These are phyloP conservation scores for Drosophila rubida DNA, from an alignment of 2,888 invertebrate species.

Conservation along the genomic window DNA sequence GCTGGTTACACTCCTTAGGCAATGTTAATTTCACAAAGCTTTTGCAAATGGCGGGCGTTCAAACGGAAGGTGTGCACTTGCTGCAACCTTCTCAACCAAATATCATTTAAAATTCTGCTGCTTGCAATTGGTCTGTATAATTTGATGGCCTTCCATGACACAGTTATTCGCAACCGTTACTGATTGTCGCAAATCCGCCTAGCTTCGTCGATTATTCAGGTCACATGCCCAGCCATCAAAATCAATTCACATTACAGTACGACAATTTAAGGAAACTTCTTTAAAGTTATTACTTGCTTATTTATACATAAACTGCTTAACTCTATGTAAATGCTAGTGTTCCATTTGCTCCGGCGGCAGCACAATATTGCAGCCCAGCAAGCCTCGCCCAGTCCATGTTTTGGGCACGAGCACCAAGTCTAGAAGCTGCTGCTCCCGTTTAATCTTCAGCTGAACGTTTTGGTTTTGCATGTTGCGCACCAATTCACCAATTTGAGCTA, in stretches of 20 bases:
- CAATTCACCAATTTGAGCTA: constrained; percentile 89
- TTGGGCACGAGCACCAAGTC: constrained; percentile 89
- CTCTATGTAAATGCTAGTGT: constrained; percentile 16
- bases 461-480: constrained; percentile 88
- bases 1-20: neutral
- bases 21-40: constrained; percentile 59
- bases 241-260: constrained; percentile 18
- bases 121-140: too few species aligned
- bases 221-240: neutral
- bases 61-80: constrained; percentile 7
- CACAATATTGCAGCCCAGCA: constrained; percentile 90
- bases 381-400: constrained; percentile 91
- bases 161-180: constrained; percentile 34
- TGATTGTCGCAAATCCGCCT: constrained; percentile 18
- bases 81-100: neutral
- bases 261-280: neutral
- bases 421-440: constrained; percentile 86
- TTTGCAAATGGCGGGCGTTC: constrained; percentile 35
- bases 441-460: constrained; percentile 86
- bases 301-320: too few species aligned
- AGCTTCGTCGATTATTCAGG: constrained; percentile 12
- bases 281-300: constrained; percentile 16
- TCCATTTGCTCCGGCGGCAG: constrained; percentile 68
- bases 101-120: neutral
- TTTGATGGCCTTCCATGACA: constrained; percentile 38